A percentile compares a stretch with the other conserved stretches of the same genome.
phyloP scores from a whole-genome alignment of 2,797 vertebrate genomes.

The Discoglossus pictus region DNA sequence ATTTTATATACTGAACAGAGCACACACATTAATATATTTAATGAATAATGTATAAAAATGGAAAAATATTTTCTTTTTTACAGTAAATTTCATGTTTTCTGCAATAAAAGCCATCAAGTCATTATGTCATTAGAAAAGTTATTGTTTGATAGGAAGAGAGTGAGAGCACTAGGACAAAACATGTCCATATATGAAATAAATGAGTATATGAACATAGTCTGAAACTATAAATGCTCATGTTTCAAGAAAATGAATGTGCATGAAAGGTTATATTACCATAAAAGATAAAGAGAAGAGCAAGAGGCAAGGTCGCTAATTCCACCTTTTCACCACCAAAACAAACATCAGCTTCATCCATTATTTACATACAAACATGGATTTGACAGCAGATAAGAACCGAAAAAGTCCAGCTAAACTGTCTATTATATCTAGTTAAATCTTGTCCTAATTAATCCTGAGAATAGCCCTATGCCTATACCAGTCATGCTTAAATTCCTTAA shows the following conservation, averaged over 20 bases:
- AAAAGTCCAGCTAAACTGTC: no score
- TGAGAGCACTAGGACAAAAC: background rate
- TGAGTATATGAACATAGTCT: conserved; percentile 25
- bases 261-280: conserved; percentile 3
- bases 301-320: background rate
- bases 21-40: no score
- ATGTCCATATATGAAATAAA: conserved; percentile 24
- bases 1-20: no score
- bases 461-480: no score
- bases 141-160: conserved; percentile 11
- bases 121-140: conserved; percentile 5
- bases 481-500: no score
- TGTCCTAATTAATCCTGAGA: no score
- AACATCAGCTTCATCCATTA: no score
- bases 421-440: no score
- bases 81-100: conserved; percentile 22
- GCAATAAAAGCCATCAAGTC: conserved; percentile 21
- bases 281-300: background rate
- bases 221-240: conserved; percentile 2
- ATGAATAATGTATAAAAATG: no score
- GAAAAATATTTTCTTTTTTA: conserved; percentile 21
- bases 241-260: conserved; percentile 5
- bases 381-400: no score
- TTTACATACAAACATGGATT: no score
- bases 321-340: background rate